These are phyloP conservation scores for Ochropleura plecta DNA, from an alignment of 2,888 invertebrate genomes.

Conservation along the genomic window DNA sequence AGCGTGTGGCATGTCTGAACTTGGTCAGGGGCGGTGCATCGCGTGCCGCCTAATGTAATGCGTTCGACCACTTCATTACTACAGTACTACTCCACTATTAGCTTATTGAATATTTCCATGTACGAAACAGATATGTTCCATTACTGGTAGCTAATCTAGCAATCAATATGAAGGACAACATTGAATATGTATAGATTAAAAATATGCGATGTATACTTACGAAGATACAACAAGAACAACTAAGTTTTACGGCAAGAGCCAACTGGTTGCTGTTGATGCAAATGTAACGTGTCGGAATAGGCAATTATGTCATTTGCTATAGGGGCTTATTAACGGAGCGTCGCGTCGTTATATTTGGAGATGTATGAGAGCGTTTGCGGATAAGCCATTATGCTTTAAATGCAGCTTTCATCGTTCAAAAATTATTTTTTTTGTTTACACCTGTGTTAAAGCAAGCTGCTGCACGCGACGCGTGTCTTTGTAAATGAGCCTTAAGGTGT, in stretches of 20 bases:
- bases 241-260: not conserved
- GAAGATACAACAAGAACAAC: too few relatives aligned
- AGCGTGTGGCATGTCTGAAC: constrained; percentile 59
- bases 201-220: not conserved
- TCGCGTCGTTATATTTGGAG: too few relatives aligned
- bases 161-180: not conserved
- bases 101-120: constrained; percentile 52
- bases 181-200: not conserved
- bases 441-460: too few relatives aligned
- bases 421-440: too few relatives aligned
- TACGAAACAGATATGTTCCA: constrained; percentile 24
- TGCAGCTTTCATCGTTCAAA: too few relatives aligned
- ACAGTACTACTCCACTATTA: constrained; percentile 36
- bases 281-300: not conserved
- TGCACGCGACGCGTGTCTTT: too few relatives aligned
- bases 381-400: too few relatives aligned
- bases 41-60: constrained; percentile 62
- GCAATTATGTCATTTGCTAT: not conserved
- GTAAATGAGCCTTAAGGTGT: too few relatives aligned
- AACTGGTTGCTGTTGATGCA: not conserved
- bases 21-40: constrained; percentile 56
- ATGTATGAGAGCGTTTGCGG: too few relatives aligned
- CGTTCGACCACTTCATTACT: constrained; percentile 53
- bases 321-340: too few relatives aligned
- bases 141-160: constrained; percentile 21